Evolutionary conservation across 1,140 invertebrate species (phyloP), one percentile per base, ranked within the genome.

Genomic region (Platyscapa corneri): DNA sequence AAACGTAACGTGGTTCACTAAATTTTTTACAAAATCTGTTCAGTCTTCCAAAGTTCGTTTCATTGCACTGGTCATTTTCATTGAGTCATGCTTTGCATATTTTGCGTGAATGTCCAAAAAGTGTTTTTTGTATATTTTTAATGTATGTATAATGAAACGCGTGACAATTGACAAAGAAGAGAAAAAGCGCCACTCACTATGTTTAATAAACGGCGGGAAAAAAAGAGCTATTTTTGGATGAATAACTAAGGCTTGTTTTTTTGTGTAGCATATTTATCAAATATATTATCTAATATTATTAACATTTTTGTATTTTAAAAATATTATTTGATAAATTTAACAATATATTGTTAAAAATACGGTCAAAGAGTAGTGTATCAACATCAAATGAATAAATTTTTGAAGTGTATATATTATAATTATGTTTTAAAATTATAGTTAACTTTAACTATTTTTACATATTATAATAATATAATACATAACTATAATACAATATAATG

Each of bases 41-140:
- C n/a, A 85, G 23, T 65, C 70, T 76, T 75, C 3, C 34, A 65
- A 3, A 85, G 23, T 76, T n/a, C 39, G 76, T 34, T 32, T 85
- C 46, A 81, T 81, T 79, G 67, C 72, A 10, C 37, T 76, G 23
- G 67, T 37, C 56, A 67, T 75, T 85, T 81, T 70, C 49, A 64
- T 76, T 39, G 78, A 85, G 78, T 85, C 78, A 85, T 70, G 84
- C 70, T 85, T 82, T 85, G 34, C 23, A 56, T 85, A 20, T 37
- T 60, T 67, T 18, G 42, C 27, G 27, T 56, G 70, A 85, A 27
- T 85, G 34, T 18, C 72, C n/a, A 80, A 75, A 75, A 75, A 78
- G 39, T 65, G 18, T 85, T 81, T 82, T 84, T 77, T 53, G 42
- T 81, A 8, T 84, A 70, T 46, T 85, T 80, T 60, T 74, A 74